Evolutionary conservation across 92 coral and sea anemone genomes (phyloP).

Genomic region (Paragorgia papillata): DNA sequence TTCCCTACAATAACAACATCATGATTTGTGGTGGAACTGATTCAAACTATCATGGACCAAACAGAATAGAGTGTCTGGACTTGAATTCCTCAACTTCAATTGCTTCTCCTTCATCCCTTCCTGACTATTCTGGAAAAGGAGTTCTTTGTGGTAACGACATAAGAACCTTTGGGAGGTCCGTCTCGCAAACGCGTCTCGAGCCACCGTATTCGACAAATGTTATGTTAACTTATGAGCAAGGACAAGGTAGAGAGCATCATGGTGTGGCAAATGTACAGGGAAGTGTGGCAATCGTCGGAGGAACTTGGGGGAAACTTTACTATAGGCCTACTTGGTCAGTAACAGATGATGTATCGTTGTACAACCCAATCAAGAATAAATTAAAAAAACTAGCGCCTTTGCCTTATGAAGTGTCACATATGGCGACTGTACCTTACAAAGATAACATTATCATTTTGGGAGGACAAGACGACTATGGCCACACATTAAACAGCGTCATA

Average conservation of each 20-base stretch:
- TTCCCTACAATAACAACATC: constrained; percentile 18
- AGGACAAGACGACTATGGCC: not conserved
- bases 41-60: not conserved
- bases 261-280: not conserved
- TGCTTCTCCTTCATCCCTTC: not conserved
- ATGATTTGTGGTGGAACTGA: constrained; percentile 31
- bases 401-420: constrained; percentile 2
- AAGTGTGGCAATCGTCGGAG: not conserved
- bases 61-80: constrained; percentile 8
- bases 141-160: not conserved
- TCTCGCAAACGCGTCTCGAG: too few relatives aligned
- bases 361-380: not conserved
- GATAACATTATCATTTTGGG: constrained; percentile 28
- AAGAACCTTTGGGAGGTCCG: too few relatives aligned
- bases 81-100: not conserved
- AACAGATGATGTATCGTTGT: not conserved
- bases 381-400: constrained; percentile 5
- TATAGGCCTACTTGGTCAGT: not conserved
- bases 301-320: not conserved
- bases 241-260: not conserved
- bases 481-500: constrained; percentile 6
- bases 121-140: not conserved
- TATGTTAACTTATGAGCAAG: too few relatives aligned
- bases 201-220: not conserved
- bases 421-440: constrained; percentile 18